phyloP scores from a whole-genome alignment of 2,888 invertebrate species.

The Ochropleura plecta region DNA sequence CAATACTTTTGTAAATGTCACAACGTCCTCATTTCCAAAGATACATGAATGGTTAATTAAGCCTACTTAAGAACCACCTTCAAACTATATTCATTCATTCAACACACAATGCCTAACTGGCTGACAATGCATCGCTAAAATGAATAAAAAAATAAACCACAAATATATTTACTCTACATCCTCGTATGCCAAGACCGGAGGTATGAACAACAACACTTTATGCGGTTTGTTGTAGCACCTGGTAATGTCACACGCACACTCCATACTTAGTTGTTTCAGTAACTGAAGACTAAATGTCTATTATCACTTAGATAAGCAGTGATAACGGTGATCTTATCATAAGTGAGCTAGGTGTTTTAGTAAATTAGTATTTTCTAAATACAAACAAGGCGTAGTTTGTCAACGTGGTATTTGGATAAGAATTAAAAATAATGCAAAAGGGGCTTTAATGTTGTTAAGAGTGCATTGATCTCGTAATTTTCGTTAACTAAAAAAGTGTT shows the following conservation, averaged over 20 bases:
- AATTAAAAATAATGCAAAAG: not conserved
- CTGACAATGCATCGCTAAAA: not conserved
- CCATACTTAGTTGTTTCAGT: conserved; percentile 72
- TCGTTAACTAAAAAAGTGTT: not conserved
- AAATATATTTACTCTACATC: conserved; percentile 79
- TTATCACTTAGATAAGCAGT: conserved; percentile 68
- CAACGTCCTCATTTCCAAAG: too few species aligned
- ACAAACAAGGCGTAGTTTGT: conserved; percentile 38
- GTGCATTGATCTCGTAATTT: conserved; percentile 9
- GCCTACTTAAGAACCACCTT: not conserved
- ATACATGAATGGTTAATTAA: not conserved
- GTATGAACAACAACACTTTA: conserved; percentile 78
- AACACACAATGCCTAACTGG: conserved; percentile 1
- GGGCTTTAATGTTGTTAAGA: not conserved
- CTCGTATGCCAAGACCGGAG: conserved; percentile 72
- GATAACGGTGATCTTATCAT: conserved; percentile 67
- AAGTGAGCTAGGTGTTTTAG: conserved; percentile 40
- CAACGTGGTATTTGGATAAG: conserved; percentile 8
- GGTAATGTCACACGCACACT: conserved; percentile 79
- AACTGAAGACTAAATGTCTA: conserved; percentile 58
- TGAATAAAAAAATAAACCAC: not conserved
- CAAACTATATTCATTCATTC: not conserved
- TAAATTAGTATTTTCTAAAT: conserved; percentile 45
- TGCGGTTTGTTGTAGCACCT: conserved; percentile 77
- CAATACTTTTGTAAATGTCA: not conserved